These are phyloP conservation scores for Onychomys arenicola DNA, from an alignment of 2,797 vertebrate species.

Conservation along the genomic window DNA sequence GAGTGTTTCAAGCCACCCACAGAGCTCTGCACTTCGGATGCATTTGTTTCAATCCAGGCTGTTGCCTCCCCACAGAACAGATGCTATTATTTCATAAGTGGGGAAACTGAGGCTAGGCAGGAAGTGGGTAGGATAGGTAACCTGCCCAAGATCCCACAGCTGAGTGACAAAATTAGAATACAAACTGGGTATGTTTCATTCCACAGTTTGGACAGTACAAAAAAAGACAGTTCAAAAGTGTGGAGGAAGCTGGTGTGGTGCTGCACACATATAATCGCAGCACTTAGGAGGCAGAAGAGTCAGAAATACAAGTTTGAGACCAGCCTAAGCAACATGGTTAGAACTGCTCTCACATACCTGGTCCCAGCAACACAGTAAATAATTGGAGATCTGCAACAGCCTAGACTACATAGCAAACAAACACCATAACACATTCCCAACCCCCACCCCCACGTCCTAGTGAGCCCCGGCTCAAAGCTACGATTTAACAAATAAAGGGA, in stretches of 20 bases:
- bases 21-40: background rate
- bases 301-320: background rate
- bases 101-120: background rate
- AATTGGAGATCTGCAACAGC: background rate
- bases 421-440: background rate
- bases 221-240: background rate
- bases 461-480: background rate
- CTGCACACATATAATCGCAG: background rate
- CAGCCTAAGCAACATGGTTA: background rate
- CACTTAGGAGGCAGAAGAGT: background rate
- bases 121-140: background rate
- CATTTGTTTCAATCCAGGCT: background rate
- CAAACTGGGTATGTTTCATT: background rate
- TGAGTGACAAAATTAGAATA: background rate
- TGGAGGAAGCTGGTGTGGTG: too few species aligned
- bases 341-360: background rate
- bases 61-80: background rate
- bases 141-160: background rate
- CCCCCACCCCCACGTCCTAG: background rate
- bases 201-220: background rate
- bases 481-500: background rate
- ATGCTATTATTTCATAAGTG: background rate
- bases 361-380: background rate
- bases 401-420: background rate
- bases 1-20: background rate